phyloP scores from a whole-genome alignment of 2,797 vertebrate genomes.

The Pempheris klunzingeri region DNA sequence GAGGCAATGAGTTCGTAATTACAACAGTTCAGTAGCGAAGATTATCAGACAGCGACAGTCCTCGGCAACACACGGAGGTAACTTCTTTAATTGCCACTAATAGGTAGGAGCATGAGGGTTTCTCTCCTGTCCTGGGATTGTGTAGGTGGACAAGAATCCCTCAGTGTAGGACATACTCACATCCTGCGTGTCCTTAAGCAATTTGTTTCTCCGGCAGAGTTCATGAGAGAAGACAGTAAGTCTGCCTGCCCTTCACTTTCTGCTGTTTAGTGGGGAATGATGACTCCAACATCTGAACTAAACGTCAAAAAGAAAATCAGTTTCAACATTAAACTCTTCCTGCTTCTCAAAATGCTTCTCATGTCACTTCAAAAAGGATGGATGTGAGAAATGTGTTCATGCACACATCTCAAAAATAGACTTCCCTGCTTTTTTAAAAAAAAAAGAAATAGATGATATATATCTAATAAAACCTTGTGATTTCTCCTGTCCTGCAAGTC shows the following conservation, averaged over 20 bases:
- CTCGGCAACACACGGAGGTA: background rate
- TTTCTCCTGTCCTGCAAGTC: background rate
- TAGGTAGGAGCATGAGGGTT: background rate
- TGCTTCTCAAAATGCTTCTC: background rate
- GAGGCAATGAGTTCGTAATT: slow-evolving; percentile 41
- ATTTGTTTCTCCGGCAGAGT: background rate
- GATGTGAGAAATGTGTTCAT: background rate
- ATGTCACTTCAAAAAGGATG: background rate
- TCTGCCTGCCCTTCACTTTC: background rate
- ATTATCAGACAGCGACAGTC: slow-evolving; percentile 26
- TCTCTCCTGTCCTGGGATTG: background rate
- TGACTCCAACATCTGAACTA: slow-evolving; percentile 4
- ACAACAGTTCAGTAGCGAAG: slow-evolving; percentile 19
- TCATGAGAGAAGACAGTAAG: slow-evolving; percentile 1
- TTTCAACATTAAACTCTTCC: background rate
- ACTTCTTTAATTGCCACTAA: slow-evolving; percentile 24
- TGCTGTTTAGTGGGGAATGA: background rate
- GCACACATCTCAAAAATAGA: background rate
- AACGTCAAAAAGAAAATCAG: background rate
- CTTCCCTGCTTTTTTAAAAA: background rate
- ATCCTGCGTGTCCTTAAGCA: background rate
- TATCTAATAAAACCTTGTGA: background rate
- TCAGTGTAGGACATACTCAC: background rate
- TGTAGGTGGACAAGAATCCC: background rate
- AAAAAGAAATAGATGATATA: background rate